Base-by-base conservation (phyloP, 2,888 invertebrate genomes). In the Spodoptera exigua region DNA sequence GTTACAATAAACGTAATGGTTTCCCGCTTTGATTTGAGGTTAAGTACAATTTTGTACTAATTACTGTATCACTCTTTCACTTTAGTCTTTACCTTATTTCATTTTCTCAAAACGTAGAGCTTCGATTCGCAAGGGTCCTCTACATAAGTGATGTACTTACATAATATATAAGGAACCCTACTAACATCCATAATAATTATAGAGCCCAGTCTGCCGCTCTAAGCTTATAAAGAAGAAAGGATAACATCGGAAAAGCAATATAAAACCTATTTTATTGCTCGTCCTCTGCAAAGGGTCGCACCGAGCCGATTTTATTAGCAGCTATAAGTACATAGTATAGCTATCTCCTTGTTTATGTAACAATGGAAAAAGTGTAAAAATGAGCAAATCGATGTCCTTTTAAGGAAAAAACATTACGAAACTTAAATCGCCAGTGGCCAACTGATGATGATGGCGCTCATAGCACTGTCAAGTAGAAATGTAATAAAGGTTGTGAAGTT, bases 281-380 rank as follows among this genome's bases (percentile, higher is more conserved):
- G 44, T 48, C 40, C 45, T 35, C 34, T 34, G 55, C 32, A 18
- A 4, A 16, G 36, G 40, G 7, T 39, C 48, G n/a, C 13, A 11
- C 17, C 2, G 16, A 53, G 35, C 47, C 7, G 7, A 27, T 48
- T 70, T 49, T 63, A 44, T 49, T 64, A 49, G 27, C 27, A 5
- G 7, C 27, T 27, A 27, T 27, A 27, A 4, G 7, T 27, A 27
- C 7, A 27, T 7, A n/a, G n/a, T n/a, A 7, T 27, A 27, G 0
- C 27, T 27, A 27, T 27, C 4, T 27, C 27, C 4, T 27, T 27
- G 27, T 27, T 27, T 27, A 5, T 27, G 27, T 5, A 27, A 4
- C 27, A 27, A 27, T 7, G 9, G 27, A 27, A 27, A 4, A 27
- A 7, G 21, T 27, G 21, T 27, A 3, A 21, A 18, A 18, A 18